A percentile compares a stretch with the other conserved stretches of the same genome.
These are phyloP conservation scores for Polyodon spathula DNA, from an alignment of 2,113 vertebrate species.

Conservation along the genomic window DNA sequence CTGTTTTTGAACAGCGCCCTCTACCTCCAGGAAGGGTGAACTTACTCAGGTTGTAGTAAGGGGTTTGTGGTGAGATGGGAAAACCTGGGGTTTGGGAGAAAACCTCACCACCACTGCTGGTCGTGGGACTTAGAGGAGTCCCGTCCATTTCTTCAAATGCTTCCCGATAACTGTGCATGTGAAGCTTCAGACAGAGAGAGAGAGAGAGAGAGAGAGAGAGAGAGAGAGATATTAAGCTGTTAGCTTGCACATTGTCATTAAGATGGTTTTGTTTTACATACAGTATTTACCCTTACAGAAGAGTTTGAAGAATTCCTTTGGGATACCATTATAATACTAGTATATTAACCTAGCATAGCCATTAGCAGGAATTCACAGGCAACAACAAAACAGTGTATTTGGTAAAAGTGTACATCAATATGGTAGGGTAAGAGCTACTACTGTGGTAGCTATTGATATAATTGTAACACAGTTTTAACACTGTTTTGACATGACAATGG, in stretches of 20 bases:
- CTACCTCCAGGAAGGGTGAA: conserved; percentile 42
- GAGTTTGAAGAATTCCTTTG: too few relatives aligned
- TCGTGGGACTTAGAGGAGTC: conserved; percentile 60
- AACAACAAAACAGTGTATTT: too few relatives aligned
- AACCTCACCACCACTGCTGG: conserved; percentile 78
- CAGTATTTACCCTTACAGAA: too few relatives aligned
- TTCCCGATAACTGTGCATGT: conserved; percentile 95
- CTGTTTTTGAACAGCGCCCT: conserved; percentile 40
- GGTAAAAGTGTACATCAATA: too few relatives aligned
- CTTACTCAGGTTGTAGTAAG: conserved; percentile 69
- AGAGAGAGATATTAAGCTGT: conserved; percentile 10
- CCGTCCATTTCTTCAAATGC: conserved; percentile 90
- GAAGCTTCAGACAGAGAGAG: conserved; percentile 56
- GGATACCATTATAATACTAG: too few relatives aligned
- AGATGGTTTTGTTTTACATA: too few relatives aligned
- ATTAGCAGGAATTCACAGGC: too few relatives aligned
- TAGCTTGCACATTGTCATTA: conserved; percentile 2
- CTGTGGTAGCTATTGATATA: too few relatives aligned
- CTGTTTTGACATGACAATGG: too few relatives aligned
- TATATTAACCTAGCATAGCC: too few relatives aligned
- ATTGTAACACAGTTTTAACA: too few relatives aligned
- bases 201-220: conserved; percentile 18
- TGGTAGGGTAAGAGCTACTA: too few relatives aligned
- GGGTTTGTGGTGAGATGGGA: conserved; percentile 64
- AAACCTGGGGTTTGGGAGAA: conserved; percentile 67